Conservation (phyloP, 2,888 invertebrate genomes). For the Drosophila subsilvestris region DNA sequence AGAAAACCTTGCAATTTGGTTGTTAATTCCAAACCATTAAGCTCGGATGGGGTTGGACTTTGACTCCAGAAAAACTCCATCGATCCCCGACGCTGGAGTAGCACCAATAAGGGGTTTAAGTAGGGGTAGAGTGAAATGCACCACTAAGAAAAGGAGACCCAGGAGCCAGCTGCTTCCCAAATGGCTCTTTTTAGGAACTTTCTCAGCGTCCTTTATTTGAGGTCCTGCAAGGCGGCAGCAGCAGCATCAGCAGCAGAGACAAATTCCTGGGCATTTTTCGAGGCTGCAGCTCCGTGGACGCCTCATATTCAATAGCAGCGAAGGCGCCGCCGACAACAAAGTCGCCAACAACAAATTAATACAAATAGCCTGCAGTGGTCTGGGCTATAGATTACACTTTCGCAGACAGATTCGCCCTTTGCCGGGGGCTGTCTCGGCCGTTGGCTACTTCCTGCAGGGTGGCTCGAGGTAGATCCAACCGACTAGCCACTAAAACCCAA, state of each 20-base stretch:
- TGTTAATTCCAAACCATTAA: conserved; percentile 38
- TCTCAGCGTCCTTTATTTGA: neutral
- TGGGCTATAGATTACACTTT: conserved; percentile 74
- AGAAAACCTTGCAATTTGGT: conserved; percentile 15
- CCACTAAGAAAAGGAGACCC: neutral
- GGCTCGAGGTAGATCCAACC: neutral
- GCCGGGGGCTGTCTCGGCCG: conserved; percentile 5
- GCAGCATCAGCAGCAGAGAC: conserved; percentile 6
- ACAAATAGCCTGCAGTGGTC: conserved; percentile 77
- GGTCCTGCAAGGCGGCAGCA: neutral
- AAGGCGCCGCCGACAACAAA: conserved; percentile 14
- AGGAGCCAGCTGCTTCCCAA: conserved; percentile 1
- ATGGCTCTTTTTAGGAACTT: neutral
- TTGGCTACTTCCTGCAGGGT: conserved; percentile 3
- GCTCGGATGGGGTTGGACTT: neutral
- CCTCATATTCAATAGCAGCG: conserved; percentile 59
- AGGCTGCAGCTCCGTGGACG: conserved; percentile 11
- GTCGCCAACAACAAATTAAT: conserved; percentile 68
- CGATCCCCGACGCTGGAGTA: neutral
- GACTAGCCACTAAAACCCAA: neutral
- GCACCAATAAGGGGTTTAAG: neutral
- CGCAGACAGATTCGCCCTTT: conserved; percentile 70
- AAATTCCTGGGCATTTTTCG: conserved; percentile 24
- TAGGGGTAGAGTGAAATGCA: neutral
- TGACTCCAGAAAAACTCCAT: neutral